Base-by-base conservation (phyloP, 2,888 invertebrate genomes). In the Euzophera pinguis region DNA sequence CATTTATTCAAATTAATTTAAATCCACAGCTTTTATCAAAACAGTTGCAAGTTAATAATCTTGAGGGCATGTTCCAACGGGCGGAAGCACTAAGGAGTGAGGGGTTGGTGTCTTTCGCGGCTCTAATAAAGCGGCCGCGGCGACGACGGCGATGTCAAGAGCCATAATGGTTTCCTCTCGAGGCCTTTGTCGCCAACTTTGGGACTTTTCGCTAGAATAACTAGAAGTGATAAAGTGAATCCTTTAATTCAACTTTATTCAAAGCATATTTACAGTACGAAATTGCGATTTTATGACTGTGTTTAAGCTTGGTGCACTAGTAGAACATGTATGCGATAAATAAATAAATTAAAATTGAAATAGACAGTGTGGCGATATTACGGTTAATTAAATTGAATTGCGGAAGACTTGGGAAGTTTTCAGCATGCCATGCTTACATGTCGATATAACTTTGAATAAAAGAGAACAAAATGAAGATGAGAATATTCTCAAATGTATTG, bases 111-210 rank as follows among this genome's bases (percentile, higher is more conserved):
- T 75, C 73, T 74, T 77, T 75, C 76, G 62, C 65, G 61, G 62
- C 71, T 75, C 79, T 85, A 87, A 87, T 84, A 85, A 87, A 87
- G 81, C 84, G 74, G 73, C 81, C 78, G 75, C 71, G 75, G 65
- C 69, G 68, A 62, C 77, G 78, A 78, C 69, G 68, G 62, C 77
- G 78, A 78, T 83, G 79, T 83, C 72, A 73, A 81, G 84, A 70
- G 77, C 76, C 81, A 77, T 87, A 88, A 88, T 85, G 86, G 86
- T 81, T 86, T 88, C 85, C 87, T 88, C 80, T 76, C 67, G 71
- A 78, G 71, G 85, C 79, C 81, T 87, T 87, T 87, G 87, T 86
- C 69, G 74, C 77, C 74, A 84, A 86, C 84, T 86, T 84, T 72
- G 77, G 73, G 78, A 83, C 81, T 84, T 81, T 80, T 81, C 64